These are phyloP conservation scores for Glyptemys insculpta DNA, from an alignment of 2,797 vertebrate genomes.

Conservation along the genomic window DNA sequence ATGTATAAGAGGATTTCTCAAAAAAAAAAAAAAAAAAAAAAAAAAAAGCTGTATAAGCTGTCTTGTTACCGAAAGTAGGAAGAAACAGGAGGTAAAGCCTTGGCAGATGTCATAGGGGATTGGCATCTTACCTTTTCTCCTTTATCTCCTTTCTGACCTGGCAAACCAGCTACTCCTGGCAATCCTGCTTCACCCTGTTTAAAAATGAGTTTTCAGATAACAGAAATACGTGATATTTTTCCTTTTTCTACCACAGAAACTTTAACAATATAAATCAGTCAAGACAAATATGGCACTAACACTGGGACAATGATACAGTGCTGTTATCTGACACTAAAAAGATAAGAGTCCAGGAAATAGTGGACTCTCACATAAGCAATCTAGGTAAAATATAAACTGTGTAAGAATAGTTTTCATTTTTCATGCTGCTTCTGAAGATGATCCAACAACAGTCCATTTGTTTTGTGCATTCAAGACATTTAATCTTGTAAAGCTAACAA, in stretches of 20 bases:
- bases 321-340: background rate
- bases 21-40: background rate
- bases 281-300: background rate
- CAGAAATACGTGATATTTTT: constrained; percentile 5
- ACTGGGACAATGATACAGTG: background rate
- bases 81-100: background rate
- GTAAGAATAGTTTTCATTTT: background rate
- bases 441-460: background rate
- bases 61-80: background rate
- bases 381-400: background rate
- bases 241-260: constrained; percentile 10
- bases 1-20: background rate
- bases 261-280: constrained; percentile 29
- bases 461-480: background rate
- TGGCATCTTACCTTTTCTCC: constrained; percentile 86
- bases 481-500: background rate
- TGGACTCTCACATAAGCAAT: background rate
- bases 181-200: constrained; percentile 88
- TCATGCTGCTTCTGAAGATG: background rate
- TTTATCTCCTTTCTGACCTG: constrained; percentile 87
- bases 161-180: constrained; percentile 82
- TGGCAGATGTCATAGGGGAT: background rate
- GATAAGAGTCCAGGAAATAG: background rate
- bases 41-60: background rate
- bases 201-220: constrained; percentile 45